Base-by-base conservation (phyloP, 1,140 invertebrate genomes). In the Drosophila kurseongensis region DNA sequence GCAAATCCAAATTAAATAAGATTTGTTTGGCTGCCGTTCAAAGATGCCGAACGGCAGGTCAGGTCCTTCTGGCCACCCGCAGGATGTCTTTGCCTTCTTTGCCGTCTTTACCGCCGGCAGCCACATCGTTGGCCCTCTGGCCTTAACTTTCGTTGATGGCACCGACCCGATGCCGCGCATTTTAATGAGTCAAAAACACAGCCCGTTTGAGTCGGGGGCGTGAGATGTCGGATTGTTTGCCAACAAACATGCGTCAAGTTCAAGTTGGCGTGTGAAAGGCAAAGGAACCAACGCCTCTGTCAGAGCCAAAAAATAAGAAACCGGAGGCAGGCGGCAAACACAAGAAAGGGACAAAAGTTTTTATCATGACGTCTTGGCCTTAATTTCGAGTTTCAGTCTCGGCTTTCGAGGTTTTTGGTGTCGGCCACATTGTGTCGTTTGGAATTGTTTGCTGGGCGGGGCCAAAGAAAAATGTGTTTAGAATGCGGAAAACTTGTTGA, bases 1-100 rank as follows among this genome's bases (percentile, higher is more conserved):
- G 65, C 83, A 82, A 88, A 88, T 74, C 79, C 83, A 88, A 89
- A 89, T 89, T 89, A 89, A 89, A 89, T 89, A 89, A 89, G 84
- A 89, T 89, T 89, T 89, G 84, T 89, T 89, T 89, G 84, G 84
- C 84, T 80, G 77, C 73, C 77, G 65, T 84, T 89, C 83, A 83
- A 61, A 89, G 76, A 79, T 74, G 63, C 57, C 38, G 51, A 59
- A 56, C 51, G 74, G 75, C 75, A 61, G 74, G 75, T 69, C 78
- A 81, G 80, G 75, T 88, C 68, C 47, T 51, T 56, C 42, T 23
- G 38, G 52, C 61, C 48, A 35, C 52, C 48, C 27, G 50, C 36
- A 54, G 42, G 27, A 60, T 65, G 75, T 77, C 23, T 23, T 23
- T 4, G 23, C 23, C 23, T 23, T 23, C 23, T 23, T 23, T 4